Percentiles rank a stretch among this genome's conserved stretches.
These are phyloP conservation scores for Alcis repandata DNA, from an alignment of 2,888 invertebrate species.

Conservation along the genomic window DNA sequence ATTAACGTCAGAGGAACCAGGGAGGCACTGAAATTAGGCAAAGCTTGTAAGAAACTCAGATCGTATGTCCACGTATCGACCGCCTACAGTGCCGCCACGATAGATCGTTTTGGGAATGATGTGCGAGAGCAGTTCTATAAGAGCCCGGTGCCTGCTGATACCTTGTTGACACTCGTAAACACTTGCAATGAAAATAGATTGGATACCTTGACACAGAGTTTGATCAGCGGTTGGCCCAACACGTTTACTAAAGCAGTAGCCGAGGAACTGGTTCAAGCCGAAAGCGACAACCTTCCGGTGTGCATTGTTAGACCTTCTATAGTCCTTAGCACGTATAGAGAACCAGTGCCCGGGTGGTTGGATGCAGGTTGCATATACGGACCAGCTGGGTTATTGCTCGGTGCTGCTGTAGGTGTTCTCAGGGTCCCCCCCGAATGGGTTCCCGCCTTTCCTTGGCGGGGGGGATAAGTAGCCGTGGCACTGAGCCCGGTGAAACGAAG, in stretches of 20 bases:
- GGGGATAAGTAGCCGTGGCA: too few relatives aligned
- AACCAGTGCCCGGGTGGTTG: background rate
- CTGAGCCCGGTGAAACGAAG: too few relatives aligned
- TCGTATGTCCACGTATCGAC: conserved; percentile 4
- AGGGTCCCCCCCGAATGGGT: too few relatives aligned
- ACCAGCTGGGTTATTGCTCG: background rate
- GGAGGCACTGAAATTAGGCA: too few relatives aligned
- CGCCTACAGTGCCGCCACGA: background rate
- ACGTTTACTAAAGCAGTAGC: conserved; percentile 3
- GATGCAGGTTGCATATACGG: background rate
- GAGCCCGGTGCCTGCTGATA: too few relatives aligned
- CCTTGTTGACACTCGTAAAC: background rate
- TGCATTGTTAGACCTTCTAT: background rate
- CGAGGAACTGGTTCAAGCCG: background rate
- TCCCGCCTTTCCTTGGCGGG: too few relatives aligned
- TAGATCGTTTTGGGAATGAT: background rate
- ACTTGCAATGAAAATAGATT: background rate
- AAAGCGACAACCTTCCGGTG: background rate
- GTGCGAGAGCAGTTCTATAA: conserved; percentile 3
- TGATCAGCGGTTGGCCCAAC: background rate
- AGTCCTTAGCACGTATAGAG: background rate
- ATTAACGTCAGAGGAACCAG: background rate
- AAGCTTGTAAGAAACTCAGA: too few relatives aligned
- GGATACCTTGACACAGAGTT: background rate
- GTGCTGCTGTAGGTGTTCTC: background rate